These are phyloP conservation scores for Mylabris sibirica DNA, from an alignment of 2,888 invertebrate genomes.

Conservation along the genomic window DNA sequence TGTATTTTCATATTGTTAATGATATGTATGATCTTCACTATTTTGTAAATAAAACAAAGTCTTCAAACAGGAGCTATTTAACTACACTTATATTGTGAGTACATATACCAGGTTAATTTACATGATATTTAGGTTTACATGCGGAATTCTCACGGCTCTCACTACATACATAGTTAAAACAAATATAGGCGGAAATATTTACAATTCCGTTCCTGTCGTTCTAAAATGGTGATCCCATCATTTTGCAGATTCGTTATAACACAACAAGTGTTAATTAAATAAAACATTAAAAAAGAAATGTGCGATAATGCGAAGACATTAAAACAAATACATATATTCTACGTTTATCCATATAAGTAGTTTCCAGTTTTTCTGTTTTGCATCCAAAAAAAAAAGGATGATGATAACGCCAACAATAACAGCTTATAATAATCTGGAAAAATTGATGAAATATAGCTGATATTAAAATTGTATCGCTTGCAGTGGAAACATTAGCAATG, in stretches of 20 bases:
- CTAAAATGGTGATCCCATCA: conserved; percentile 13
- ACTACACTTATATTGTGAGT: background rate
- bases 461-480: conserved; percentile 13
- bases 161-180: conserved; percentile 28
- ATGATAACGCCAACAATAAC: background rate
- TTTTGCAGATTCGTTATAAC: conserved; percentile 25
- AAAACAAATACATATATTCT: background rate
- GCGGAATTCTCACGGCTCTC: conserved; percentile 34
- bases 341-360: background rate
- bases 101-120: conserved; percentile 29
- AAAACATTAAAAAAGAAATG: conserved; percentile 18
- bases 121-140: conserved; percentile 32
- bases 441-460: background rate
- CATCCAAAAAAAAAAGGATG: no score
- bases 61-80: conserved; percentile 34
- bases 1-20: conserved; percentile 4
- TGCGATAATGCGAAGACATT: conserved; percentile 12
- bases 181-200: conserved; percentile 34
- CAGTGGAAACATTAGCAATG: conserved; percentile 19
- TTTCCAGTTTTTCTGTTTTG: background rate
- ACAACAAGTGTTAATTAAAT: conserved; percentile 22
- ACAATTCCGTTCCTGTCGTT: conserved; percentile 18
- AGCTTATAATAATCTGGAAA: background rate
- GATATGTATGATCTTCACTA: conserved; percentile 1
- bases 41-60: conserved; percentile 20